Base-by-base conservation (phyloP, 2,797 vertebrate species). In the Todus mexicanus region DNA sequence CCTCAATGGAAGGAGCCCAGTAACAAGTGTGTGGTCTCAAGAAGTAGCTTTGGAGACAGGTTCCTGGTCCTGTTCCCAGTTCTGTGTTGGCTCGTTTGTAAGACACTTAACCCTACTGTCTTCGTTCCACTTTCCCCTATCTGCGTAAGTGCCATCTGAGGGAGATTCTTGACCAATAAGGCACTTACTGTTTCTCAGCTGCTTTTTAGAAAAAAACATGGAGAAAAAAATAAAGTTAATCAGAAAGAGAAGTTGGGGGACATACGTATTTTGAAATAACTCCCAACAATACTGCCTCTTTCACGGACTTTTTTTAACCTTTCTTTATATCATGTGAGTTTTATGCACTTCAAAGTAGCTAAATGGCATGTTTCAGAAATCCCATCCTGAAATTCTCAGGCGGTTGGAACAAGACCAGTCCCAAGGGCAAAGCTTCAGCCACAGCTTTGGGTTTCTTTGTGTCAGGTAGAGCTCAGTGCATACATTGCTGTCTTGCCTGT, bases 21-120 rank as follows among this genome's bases (percentile, higher is more conserved):
- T 81, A 83, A 91, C 74, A 90, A 95, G 82, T 96, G 87, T 95
- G 94, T 96, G 96, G 93, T 96, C 95, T 95, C 89, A 65, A 61
- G 65, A 64, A 90, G 85, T 84, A 92, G 87, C 76, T 87, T 93
- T 85, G 78, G 77, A 95, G 90, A 94, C 94, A 93, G 81, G 89
- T 92, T 96, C 71, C 90, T 96, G 95, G 92, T 94, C 71, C 63
- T 50, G 47, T 95, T 96, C 94, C 95, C 94, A 87, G 88, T 75
- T 87, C 65, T 89, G 72, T 72, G 59, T 70, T 87, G 92, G 90
- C 93, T 96, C 93, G 42, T 90, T 96, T 93, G 84, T 87, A 84
- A 94, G 72, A 87, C 92, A 91, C 69, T 95, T 95, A 94, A 94
- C 94, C 95, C 94, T 93, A 93, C 86, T 90, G 53, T 60, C 86